phyloP scores from a whole-genome alignment of 2,113 vertebrate genomes.

The Lophura nycthemera region DNA sequence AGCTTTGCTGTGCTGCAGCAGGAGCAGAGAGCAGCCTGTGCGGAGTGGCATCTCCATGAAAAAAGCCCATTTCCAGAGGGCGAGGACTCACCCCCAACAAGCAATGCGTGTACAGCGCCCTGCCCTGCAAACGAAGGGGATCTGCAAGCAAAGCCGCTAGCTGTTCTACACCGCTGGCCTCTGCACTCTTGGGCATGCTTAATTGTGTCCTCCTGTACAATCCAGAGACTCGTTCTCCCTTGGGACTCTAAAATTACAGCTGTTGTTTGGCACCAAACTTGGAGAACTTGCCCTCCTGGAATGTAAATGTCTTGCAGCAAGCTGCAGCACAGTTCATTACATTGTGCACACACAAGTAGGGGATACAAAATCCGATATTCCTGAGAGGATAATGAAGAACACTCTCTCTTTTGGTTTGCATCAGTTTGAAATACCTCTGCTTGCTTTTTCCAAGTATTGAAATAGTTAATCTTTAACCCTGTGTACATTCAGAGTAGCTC shows the following conservation, averaged over 20 bases:
- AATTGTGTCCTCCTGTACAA: neutral
- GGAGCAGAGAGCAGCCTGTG: fast-evolving
- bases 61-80: neutral
- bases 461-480: neutral
- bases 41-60: neutral
- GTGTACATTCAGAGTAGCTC: neutral
- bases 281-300: neutral
- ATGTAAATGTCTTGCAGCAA: neutral
- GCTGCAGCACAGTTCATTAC: neutral
- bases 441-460: neutral
- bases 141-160: neutral
- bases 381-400: neutral
- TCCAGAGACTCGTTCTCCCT: neutral
- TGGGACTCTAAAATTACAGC: neutral
- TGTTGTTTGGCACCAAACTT: neutral
- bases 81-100: neutral
- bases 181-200: neutral
- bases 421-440: neutral
- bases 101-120: neutral
- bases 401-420: neutral
- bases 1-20: neutral
- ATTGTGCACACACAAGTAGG: neutral
- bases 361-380: neutral
- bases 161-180: neutral
- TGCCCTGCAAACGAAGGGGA: neutral